Conservation (phyloP, 2,113 vertebrate genomes). For the Gymnocephalus cernua region DNA sequence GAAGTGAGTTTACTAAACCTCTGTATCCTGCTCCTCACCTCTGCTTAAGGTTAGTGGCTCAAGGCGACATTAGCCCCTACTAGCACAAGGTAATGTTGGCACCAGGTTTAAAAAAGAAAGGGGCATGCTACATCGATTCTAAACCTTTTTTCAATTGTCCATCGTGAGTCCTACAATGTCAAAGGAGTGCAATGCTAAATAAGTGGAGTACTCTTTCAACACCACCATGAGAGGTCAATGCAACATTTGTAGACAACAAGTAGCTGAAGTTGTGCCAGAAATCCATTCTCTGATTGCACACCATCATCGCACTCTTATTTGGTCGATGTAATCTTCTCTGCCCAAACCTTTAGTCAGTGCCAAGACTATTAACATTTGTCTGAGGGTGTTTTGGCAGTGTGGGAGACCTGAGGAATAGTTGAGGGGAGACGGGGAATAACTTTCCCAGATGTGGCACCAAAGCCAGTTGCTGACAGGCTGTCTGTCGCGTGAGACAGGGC, state of each 20-base stretch:
- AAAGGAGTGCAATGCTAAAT: neutral
- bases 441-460: constrained; percentile 71
- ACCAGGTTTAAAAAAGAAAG: neutral
- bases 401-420: constrained; percentile 41
- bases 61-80: neutral
- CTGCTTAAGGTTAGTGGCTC: too few species aligned
- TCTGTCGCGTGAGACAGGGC: constrained; percentile 58
- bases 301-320: constrained; percentile 22
- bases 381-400: constrained; percentile 42
- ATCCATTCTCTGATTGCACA: constrained; percentile 30
- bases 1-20: too few species aligned
- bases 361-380: constrained; percentile 33
- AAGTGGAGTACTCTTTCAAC: neutral
- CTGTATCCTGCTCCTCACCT: too few species aligned
- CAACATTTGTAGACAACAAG: neutral
- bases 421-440: constrained; percentile 53
- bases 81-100: neutral
- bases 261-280: constrained; percentile 1
- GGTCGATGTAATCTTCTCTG: constrained; percentile 35
- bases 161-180: neutral
- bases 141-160: neutral
- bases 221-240: neutral
- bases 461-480: constrained; percentile 69
- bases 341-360: constrained; percentile 27
- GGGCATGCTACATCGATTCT: neutral